Conservation (phyloP, 1,140 invertebrate genomes). For the Mizuhopecten yessoensis region DNA sequence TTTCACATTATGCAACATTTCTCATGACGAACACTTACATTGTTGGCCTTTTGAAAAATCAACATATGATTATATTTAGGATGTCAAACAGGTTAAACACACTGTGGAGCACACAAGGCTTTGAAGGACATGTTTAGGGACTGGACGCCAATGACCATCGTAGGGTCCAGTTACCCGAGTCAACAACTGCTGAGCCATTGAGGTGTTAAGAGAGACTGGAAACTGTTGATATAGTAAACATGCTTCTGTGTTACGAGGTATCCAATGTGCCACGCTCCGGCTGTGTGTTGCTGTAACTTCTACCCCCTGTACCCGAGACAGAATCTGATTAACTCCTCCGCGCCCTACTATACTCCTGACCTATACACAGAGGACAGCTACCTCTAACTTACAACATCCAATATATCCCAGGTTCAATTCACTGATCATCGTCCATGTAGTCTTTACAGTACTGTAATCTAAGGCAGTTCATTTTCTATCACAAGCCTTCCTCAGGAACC, state of each 20-base stretch:
- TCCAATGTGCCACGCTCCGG: too few relatives aligned
- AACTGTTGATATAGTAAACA: not conserved
- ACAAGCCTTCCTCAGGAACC: too few relatives aligned
- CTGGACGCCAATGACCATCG: not conserved
- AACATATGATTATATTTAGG: not conserved
- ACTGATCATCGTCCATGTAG: not conserved
- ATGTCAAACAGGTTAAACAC: not conserved
- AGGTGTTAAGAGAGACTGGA: not conserved
- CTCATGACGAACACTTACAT: not conserved
- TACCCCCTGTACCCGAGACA: too few relatives aligned
- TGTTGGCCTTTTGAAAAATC: not conserved
- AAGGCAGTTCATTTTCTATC: too few relatives aligned
- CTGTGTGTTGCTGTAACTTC: not conserved
- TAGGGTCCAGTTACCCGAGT: slow-evolving; percentile 20
- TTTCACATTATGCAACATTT: not conserved
- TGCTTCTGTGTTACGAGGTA: too few relatives aligned
- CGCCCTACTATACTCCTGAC: not conserved
- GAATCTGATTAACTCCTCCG: not conserved
- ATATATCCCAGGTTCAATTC: not conserved
- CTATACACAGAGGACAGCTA: not conserved
- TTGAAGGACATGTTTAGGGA: not conserved
- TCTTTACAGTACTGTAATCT: too few relatives aligned
- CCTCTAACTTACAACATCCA: not conserved
- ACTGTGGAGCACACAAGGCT: not conserved
- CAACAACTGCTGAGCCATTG: not conserved